Evolutionary conservation across 2,113 vertebrate species (phyloP), one percentile per base, ranked within the genome.

Genomic region (Otis tarda): DNA sequence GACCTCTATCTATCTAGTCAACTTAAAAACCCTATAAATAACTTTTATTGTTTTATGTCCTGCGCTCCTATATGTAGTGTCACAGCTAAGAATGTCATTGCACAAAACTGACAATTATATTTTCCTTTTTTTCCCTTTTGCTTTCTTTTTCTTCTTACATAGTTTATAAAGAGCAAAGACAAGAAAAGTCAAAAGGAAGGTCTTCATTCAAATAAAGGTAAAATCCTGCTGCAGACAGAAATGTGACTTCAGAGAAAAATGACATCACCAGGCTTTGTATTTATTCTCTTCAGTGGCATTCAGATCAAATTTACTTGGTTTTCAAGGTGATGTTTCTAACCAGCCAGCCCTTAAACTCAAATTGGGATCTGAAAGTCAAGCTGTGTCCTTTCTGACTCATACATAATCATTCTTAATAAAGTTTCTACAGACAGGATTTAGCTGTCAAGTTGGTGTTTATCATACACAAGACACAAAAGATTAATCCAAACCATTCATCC

Each of bases 311-410:
- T 89, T 90, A 85, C 87, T 91, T 61, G 47, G 57, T 95, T 96
- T 96, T 96, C 92, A 96, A 94, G 89, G 87, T 87, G 83, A 94
- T 69, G 92, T 83, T 96, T 92, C 69, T 93, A 87, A 94, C 90
- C 91, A 95, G 74, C 23, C 89, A 94, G 77, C 41, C 77, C 65
- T 96, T 80, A 96, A 87, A 92, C 83, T 96, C 68, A 94, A 81
- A 83, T 69, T 69, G 41, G 57, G 45, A 92, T 92, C 90, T 96
- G 95, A 94, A 97, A 97, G 96, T 94, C 96, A 94, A 89, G n/a
- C 83, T 69, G 20, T 93, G 91, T 94, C 92, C 96, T 96, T 92
- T 91, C 77, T 96, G 96, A 92, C 83, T 97, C 80, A 82, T 79
- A n/a, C 77, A 73, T 95, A 95, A 94, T 94, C 83, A 87, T 73